Evolutionary conservation across 2,797 vertebrate genomes (phyloP).

Genomic region (Rhinichthys osculus): DNA sequence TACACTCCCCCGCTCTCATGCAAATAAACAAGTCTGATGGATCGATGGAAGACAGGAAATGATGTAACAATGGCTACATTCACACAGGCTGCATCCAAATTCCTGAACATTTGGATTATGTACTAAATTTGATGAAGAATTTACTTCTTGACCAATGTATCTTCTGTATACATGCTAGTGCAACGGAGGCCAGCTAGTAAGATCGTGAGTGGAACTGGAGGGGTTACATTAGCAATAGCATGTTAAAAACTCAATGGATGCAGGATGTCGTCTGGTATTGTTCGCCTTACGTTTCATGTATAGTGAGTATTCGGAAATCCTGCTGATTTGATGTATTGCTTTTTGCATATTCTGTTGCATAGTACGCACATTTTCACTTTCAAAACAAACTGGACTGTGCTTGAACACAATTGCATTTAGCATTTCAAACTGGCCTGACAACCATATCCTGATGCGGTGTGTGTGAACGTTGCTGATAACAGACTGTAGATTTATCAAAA

Average conservation of each 20-base stretch:
- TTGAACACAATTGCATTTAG: background rate
- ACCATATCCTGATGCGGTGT: no score
- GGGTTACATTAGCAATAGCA: no score
- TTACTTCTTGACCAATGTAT: background rate
- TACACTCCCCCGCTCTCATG: background rate
- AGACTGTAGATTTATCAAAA: background rate
- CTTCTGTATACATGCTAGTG: background rate
- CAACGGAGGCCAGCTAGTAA: background rate
- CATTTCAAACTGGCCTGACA: background rate
- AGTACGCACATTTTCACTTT: background rate
- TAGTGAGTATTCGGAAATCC: background rate
- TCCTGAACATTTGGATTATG: conserved; percentile 3
- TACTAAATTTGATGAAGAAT: background rate
- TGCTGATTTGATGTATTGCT: no score
- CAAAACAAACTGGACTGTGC: background rate
- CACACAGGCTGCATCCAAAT: background rate
- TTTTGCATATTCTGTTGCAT: background rate
- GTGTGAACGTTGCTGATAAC: background rate
- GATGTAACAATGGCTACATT: background rate
- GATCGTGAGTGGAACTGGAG: background rate
- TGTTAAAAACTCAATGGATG: background rate
- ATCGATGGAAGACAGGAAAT: conserved; percentile 19
- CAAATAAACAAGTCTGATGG: conserved; percentile 31
- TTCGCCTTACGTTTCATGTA: background rate
- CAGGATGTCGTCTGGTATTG: background rate